phyloP scores from a whole-genome alignment of 2,888 invertebrate species.

The Leucophora obtusa region DNA sequence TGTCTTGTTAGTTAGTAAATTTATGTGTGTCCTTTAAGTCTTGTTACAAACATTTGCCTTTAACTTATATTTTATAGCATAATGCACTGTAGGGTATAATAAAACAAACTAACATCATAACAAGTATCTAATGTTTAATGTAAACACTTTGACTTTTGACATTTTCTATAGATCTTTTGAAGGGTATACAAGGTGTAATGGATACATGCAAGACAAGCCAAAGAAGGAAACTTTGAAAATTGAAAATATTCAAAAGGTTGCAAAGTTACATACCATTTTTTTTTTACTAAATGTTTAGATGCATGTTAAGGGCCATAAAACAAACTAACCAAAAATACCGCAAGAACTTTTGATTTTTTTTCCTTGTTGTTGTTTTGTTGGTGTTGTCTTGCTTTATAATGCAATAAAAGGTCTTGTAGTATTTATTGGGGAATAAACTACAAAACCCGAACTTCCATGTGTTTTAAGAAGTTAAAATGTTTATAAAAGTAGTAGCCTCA shows the following conservation, averaged over 20 bases:
- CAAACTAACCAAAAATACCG: slow-evolving; percentile 26
- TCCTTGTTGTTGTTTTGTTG: slow-evolving; percentile 5
- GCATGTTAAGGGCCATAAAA: slow-evolving; percentile 1
- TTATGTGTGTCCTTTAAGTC: no score
- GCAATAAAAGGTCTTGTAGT: slow-evolving; percentile 1
- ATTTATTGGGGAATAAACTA: not conserved
- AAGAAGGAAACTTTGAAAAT: not conserved
- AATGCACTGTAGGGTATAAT: not conserved
- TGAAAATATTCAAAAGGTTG: slow-evolving; percentile 33
- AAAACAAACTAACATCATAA: slow-evolving; percentile 30
- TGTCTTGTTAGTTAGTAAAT: no score
- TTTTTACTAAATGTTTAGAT: slow-evolving; percentile 7
- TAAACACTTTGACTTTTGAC: slow-evolving; percentile 64
- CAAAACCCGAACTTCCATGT: not conserved
- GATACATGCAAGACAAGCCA: slow-evolving; percentile 1
- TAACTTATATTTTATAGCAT: not conserved
- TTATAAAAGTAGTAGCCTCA: slow-evolving; percentile 18
- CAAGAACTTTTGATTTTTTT: slow-evolving; percentile 25
- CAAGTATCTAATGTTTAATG: slow-evolving; percentile 61
- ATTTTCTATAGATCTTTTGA: slow-evolving; percentile 33
- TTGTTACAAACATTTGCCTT: not conserved
- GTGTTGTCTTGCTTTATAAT: not conserved
- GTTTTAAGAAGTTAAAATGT: slow-evolving; percentile 13
- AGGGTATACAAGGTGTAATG: slow-evolving; percentile 29
- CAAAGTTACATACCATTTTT: slow-evolving; percentile 8